Conservation (phyloP, 2,888 invertebrate species). For the Microctonus brassicae region DNA sequence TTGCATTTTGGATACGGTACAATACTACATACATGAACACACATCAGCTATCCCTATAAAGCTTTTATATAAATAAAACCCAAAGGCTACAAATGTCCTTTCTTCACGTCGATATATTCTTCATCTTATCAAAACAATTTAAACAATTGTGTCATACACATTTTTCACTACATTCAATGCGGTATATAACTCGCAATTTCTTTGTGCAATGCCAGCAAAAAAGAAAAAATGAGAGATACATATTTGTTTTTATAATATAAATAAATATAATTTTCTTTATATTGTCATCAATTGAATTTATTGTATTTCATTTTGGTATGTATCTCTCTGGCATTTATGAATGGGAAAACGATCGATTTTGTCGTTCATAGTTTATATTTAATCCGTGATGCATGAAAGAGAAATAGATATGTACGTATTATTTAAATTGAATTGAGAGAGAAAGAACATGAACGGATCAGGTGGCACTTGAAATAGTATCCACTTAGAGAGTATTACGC, state of each 20-base stretch:
- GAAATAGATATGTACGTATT: neutral
- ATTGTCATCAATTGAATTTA: neutral
- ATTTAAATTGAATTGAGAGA: neutral
- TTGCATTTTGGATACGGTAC: no score
- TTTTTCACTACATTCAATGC: no score
- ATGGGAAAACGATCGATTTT: slow-evolving; percentile 15
- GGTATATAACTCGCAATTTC: neutral
- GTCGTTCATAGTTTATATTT: slow-evolving; percentile 13
- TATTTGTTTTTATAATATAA: no score
- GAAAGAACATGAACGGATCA: slow-evolving; percentile 15
- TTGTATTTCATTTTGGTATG: neutral
- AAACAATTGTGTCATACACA: no score
- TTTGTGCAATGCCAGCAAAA: neutral
- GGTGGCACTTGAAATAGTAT: slow-evolving; percentile 36
- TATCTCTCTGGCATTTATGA: slow-evolving; percentile 11
- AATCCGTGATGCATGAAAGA: neutral
- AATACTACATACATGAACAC: no score
- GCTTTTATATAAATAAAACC: no score
- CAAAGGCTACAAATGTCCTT: no score
- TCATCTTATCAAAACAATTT: slow-evolving; percentile 7
- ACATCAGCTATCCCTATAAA: no score
- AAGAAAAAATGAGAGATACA: neutral
- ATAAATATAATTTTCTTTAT: neutral
- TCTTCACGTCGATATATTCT: neutral
- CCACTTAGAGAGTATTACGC: slow-evolving; percentile 32